phyloP scores from a whole-genome alignment of 2,888 invertebrate genomes.

The Polydrusus pterygomalis region DNA sequence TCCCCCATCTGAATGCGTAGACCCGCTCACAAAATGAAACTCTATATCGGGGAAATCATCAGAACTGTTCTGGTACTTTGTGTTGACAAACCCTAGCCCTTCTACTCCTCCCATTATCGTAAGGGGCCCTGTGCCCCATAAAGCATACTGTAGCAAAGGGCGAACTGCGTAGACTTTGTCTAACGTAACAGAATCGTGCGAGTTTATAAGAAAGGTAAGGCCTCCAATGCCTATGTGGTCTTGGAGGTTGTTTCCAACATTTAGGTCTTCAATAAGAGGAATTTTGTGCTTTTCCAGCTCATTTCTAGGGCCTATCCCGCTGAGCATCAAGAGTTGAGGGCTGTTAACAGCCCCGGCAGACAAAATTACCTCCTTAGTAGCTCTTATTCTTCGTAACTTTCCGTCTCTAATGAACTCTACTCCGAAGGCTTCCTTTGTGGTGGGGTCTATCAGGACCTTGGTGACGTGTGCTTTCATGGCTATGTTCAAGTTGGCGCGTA shows the following conservation, averaged over 20 bases:
- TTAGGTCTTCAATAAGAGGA: constrained; percentile 86
- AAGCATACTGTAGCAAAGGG: constrained; percentile 88
- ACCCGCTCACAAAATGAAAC: constrained; percentile 91
- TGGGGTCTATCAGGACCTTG: constrained; percentile 82
- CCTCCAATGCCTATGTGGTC: constrained; percentile 93
- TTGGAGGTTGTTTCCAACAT: constrained; percentile 91
- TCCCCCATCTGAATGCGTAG: constrained; percentile 90
- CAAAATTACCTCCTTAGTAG: constrained; percentile 89
- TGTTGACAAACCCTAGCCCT: constrained; percentile 89
- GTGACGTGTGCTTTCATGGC: constrained; percentile 89
- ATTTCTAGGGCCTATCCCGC: constrained; percentile 87
- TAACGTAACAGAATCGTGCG: constrained; percentile 86
- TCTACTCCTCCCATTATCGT: constrained; percentile 93
- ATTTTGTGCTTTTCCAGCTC: constrained; percentile 84
- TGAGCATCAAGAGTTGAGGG: constrained; percentile 94
- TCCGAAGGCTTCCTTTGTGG: constrained; percentile 86
- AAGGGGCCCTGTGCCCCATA: constrained; percentile 87
- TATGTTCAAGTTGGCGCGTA: constrained; percentile 88
- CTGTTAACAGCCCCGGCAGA: constrained; percentile 95
- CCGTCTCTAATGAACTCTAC: constrained; percentile 87
- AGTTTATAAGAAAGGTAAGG: constrained; percentile 86
- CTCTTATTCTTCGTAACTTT: constrained; percentile 82
- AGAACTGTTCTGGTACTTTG: constrained; percentile 86
- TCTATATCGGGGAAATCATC: constrained; percentile 93
- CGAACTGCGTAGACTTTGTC: constrained; percentile 84